Base-by-base conservation (phyloP, 1,140 invertebrate genomes). In the Trichonephila clavata region DNA sequence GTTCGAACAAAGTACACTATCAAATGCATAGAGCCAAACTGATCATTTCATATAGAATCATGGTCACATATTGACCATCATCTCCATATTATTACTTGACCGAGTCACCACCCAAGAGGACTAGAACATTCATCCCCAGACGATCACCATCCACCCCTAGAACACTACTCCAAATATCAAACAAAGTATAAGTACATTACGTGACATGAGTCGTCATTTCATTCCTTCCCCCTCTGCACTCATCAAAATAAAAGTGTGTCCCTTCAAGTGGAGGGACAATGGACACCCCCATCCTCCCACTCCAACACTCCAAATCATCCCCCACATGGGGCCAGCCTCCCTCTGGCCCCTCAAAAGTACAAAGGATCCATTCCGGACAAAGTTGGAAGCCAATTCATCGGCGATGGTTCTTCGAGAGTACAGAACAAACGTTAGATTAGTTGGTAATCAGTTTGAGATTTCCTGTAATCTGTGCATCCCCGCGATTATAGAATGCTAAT, bases 361-460 rank as follows among this genome's bases (percentile, higher is more conserved):
- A 77, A 77, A 77, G 24, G 68, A 16, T 27, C 68, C 68, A 39
- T 77, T 32, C 68, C 18, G 13, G 68, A 27, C 27, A 77, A 77
- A 77, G 68, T 77, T 77, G 32, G 39, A 92, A 65, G 90, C 90
- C 90, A 92, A 92, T 92, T 92, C 90, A 92, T 84, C 84, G 39
- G 20, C 16, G 39, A 83, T 43, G 90, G 65, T 24, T 90, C 39
- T 32, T 59, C 16, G 68, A 63, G 90, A 84, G 80, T 0, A 14
- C 90, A 92, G 90, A 84, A 92, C 90, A 92, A 92, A 84, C 80
- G 90, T 92, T 92, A 92, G 90, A 92, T 84, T 92, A 63, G 77
- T 83, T 39, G 90, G 68, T 92, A 92, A 92, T 92, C 90, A 92
- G 90, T 92, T 92, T 92, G 90, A 92, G 90, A 91, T 92, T 92